Evolutionary conservation across 2,797 vertebrate species (phyloP), one percentile per base, ranked within the genome.

Genomic region (Triplophysa yarkandensis): DNA sequence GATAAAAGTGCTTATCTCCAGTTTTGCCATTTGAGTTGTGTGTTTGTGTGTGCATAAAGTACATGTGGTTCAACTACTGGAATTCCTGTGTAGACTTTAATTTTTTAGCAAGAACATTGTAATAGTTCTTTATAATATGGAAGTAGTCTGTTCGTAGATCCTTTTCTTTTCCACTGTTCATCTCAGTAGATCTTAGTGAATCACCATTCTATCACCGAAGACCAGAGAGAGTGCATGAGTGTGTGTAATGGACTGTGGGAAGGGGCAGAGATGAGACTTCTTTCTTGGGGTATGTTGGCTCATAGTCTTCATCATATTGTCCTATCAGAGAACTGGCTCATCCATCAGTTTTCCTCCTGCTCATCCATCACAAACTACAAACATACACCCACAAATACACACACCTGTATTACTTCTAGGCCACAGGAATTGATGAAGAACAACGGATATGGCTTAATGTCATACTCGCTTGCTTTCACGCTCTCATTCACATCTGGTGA

Each of bases 1-100:
- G 94, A 95, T 94, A 95, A 95, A 91, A 88, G 89, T 86, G 84
- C 85, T 95, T 95, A 95, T 95, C 94, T 90, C 89, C 87, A 90
- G 83, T 88, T 90, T 88, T 75, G 19, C 39, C n/a, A 14, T 30
- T 6, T 54, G 55, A 41, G 61, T 36, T 64, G 58, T 10, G 9
- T 36, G 34, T 36, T 36, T 36, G 34, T 39, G 34, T 44, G 41
- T 73, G 61, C 3, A 63, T 57, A 54, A 69, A 70, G 36, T 44
- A n/a, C 8, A 61, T 27, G 41, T 19, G 16, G 36, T 61, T 14
- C 21, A 54, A 27, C 50, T 52, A 4, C 21, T 23, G 6, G 3
- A 21, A 48, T 48, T 21, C 19, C 6, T 16, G 21, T 19, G 30
- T 32, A 32, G 28, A 4, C 8, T 48, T 27, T 32, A 36, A 36